Evolutionary conservation across 2,797 vertebrate genomes (phyloP), one percentile per base, ranked within the genome.

Genomic region (Prionace glauca): DNA sequence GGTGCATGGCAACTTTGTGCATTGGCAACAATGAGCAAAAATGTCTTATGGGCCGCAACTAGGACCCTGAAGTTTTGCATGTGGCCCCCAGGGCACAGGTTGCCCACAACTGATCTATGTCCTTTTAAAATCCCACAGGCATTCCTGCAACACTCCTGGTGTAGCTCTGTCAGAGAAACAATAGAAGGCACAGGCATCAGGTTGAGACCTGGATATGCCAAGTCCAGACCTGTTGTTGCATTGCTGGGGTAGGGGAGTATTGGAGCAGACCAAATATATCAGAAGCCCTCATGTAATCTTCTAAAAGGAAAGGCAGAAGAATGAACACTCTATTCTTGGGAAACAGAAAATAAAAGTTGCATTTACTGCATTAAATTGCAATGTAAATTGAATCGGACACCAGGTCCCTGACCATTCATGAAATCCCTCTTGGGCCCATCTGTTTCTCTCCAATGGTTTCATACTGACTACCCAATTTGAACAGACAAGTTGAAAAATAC

Each of bases 401-500:
- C 50, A 90, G 29, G 60, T 32, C 56, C 32, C 56, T 90, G 56
- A 90, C 87, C 87, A 62, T n/a, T 90, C 29, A 62, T 62, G 56
- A 32, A 88, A 56, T 88, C 86, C 3, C 22, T 14, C 50, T 88
- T 50, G 11, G 86, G 50, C 86, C 50, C 29, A 32, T 62, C 87
- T 62, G 26, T 18, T 29, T n/a, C 56, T 7, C 29, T 62, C 87
- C 56, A n/a, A 62, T 90, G 56, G 56, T 16, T 62, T 90, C 56
- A 90, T 60, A 90, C 87, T 62, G 56, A 90, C 56, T 62, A n/a
- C 56, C 56, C 87, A 90, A 90, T 90, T 62, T 90, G 60, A 88
- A 88, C 56, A 88, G 50, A 88, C 87, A 11, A 56, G 87, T 88
- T 88, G 87, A 90, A 62, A 62, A 90, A 32, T 62, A 60, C 56